A percentile compares a stretch with the other conserved stretches of the same genome.
Conservation (phyloP, 2,113 vertebrate species). For the Calidris pugnax region DNA sequence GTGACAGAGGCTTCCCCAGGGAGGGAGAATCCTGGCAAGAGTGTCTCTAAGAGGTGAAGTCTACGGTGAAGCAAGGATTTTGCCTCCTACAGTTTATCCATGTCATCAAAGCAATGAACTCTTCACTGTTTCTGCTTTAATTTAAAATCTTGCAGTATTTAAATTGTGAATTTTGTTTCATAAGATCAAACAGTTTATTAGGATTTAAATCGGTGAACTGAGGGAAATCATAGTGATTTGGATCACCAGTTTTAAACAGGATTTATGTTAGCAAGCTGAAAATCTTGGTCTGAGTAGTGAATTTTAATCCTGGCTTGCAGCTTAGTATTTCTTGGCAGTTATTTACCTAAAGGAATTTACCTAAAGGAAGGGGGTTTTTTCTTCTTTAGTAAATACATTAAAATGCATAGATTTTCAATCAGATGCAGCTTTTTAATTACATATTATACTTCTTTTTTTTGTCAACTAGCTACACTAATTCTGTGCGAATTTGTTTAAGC, state of each 20-base stretch:
- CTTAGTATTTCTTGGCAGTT: not conserved
- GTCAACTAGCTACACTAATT: not conserved
- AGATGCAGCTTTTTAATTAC: not conserved
- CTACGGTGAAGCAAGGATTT: not conserved
- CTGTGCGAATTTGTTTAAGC: not conserved
- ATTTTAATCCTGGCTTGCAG: constrained; percentile 10
- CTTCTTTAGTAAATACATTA: not conserved
- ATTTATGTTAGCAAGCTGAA: not conserved
- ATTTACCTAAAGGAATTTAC: not conserved
- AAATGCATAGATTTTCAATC: not conserved
- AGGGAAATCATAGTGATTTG: not conserved
- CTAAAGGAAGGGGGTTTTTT: not conserved
- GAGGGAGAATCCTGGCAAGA: not conserved
- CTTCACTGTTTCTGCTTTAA: not conserved
- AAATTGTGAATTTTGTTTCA: not conserved
- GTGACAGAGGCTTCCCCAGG: not conserved
- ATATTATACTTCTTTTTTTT: not conserved
- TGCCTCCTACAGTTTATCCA: not conserved
- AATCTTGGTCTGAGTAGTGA: not conserved
- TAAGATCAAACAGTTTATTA: not conserved
- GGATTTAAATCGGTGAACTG: not conserved
- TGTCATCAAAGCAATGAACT: not conserved
- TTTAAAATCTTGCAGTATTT: not conserved
- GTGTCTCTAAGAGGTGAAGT: not conserved
- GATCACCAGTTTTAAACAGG: not conserved